phyloP scores from a whole-genome alignment of 2,113 vertebrate species.

The Climacteris rufus region DNA sequence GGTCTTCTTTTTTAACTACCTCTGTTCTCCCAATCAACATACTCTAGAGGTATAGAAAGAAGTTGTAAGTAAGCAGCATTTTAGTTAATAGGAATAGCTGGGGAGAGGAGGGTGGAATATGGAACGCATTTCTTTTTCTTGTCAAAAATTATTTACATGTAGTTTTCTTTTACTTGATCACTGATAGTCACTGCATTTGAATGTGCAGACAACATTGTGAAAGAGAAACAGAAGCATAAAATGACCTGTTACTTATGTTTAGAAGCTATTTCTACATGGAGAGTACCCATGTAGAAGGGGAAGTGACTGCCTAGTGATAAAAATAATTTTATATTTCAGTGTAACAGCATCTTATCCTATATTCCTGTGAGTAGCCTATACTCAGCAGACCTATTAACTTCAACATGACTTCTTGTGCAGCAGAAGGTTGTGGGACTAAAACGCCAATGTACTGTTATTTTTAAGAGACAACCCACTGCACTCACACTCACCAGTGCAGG shows the following conservation, averaged over 20 bases:
- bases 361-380: neutral
- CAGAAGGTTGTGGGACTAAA: neutral
- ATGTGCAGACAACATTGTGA: neutral
- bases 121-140: neutral
- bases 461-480: neutral
- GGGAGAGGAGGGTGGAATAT: rapidly evolving
- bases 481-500: neutral
- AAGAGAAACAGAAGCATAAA: neutral
- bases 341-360: neutral
- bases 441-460: neutral
- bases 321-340: neutral
- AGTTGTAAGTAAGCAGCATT: neutral
- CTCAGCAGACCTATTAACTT: neutral
- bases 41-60: neutral
- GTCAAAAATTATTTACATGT: neutral
- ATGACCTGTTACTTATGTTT: neutral
- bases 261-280: neutral
- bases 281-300: neutral
- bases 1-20: neutral
- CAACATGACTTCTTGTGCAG: neutral
- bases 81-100: neutral
- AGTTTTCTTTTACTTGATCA: neutral
- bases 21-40: neutral
- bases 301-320: neutral
- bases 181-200: neutral